Percentiles rank a stretch among this genome's conserved stretches.
phyloP scores from a whole-genome alignment of 2,113 vertebrate species.

The Lampris incognitus region DNA sequence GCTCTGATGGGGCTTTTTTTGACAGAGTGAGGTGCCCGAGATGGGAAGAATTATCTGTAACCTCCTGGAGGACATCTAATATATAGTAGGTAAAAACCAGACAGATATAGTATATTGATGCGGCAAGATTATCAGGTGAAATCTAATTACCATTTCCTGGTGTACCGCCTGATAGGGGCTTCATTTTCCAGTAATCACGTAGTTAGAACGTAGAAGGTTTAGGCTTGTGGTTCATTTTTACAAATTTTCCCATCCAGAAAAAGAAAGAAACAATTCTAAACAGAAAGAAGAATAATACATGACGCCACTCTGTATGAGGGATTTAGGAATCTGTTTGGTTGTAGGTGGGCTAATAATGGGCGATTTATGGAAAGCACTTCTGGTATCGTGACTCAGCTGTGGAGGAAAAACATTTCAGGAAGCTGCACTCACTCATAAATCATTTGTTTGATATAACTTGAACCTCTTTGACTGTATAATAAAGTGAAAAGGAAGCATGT shows the following conservation, averaged over 20 bases:
- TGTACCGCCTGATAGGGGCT: too few relatives aligned
- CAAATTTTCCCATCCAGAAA: background rate
- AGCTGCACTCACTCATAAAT: too few relatives aligned
- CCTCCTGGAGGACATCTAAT: too few relatives aligned
- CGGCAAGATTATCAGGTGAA: too few relatives aligned
- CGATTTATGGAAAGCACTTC: background rate
- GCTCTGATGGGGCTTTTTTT: conserved; percentile 33
- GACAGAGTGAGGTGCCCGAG: conserved; percentile 15
- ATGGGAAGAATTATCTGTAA: too few relatives aligned
- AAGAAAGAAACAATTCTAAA: background rate
- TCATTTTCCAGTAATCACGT: too few relatives aligned
- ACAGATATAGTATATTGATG: too few relatives aligned
- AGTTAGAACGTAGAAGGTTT: background rate
- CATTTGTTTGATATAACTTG: too few relatives aligned
- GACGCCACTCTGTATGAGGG: background rate
- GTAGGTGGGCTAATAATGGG: background rate
- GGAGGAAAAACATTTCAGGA: background rate
- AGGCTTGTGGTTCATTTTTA: background rate
- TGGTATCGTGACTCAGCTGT: background rate
- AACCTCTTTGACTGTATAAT: too few relatives aligned
- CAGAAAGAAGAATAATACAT: background rate
- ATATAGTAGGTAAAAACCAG: too few relatives aligned
- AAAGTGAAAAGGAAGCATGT: too few relatives aligned
- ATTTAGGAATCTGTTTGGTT: background rate
- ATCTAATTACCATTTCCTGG: too few relatives aligned